Base-by-base conservation (phyloP, 1,140 invertebrate species). In the Drosophila tropicalis region DNA sequence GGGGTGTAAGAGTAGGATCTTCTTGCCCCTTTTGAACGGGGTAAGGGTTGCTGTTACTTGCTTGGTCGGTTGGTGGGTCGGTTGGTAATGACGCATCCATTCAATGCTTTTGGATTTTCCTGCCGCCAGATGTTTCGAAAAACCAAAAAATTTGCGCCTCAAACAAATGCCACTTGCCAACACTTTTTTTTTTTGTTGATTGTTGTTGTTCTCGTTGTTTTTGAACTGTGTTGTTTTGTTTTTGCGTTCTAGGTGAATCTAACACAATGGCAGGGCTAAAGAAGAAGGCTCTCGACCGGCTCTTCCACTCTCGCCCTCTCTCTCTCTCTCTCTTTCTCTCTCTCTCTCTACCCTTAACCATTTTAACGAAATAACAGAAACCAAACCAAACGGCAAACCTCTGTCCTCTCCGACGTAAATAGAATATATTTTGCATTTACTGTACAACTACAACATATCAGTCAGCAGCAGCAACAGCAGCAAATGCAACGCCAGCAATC, bases 351-450 rank as follows among this genome's bases (percentile, higher is more conserved):
- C 40, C 40, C 40, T 13, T 19, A 41, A 70, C 40, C 54, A 39
- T 4, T 29, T 15, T 41, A 10, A 17, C 19, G 15, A 10, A 13
- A 10, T 36, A 51, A 19, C 12, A 39, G 36, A 39, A 57, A 74
- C 40, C 66, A 57, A 39, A 72, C 56, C 29, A 76, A 61, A 47
- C 17, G 6, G 15, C 54, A 56, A 32, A 25, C 54, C 44, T 15
- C 36, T 13, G 36, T 57, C 17, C 15, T 25, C 22, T 41, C 44
- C 44, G 36, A 62, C 39, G 54, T 13, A 55, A 63, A 54, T 66
- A 56, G 55, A 65, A 58, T 82, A 82, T 86, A 82, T 86, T 86
- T 86, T 79, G 83, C 83, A 87, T 76, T 87, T 86, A 87, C 84
- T 87, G 83, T 89, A 87, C 84, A 87, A 68, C 56, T 72, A 65